These are phyloP conservation scores for Ectobius pallidus DNA, from an alignment of 2,888 invertebrate species.

Conservation along the genomic window DNA sequence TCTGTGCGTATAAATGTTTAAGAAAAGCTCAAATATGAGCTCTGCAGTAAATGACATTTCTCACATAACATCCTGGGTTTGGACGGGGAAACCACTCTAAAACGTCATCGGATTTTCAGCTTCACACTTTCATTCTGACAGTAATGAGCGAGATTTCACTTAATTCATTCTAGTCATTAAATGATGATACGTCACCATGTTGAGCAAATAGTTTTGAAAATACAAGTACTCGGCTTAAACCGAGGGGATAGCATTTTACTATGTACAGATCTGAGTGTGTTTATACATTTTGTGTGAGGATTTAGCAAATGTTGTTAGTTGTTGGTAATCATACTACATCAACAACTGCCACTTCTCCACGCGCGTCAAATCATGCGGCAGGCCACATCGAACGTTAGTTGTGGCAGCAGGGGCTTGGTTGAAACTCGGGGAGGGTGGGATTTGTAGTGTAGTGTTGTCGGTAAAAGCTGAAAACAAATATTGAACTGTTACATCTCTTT, in stretches of 20 bases:
- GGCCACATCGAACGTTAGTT: neutral
- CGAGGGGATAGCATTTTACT: neutral
- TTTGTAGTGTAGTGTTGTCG: neutral
- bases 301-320: conserved; percentile 1
- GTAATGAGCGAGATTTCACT: neutral
- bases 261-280: neutral
- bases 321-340: neutral
- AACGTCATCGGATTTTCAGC: no score
- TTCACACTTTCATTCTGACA: no score
- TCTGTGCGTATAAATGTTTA: no score
- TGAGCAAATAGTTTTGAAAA: neutral
- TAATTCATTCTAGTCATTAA: neutral
- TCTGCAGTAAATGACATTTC: no score
- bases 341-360: neutral
- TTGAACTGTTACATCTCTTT: neutral
- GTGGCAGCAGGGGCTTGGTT: neutral
- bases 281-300: neutral
- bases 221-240: neutral
- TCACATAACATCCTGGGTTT: no score
- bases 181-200: neutral
- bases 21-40: no score
- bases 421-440: neutral
- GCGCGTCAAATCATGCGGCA: neutral
- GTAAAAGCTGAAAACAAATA: neutral
- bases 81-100: no score